Evolutionary conservation across 2,113 vertebrate species (phyloP).

Genomic region (Pelodiscus sinensis): DNA sequence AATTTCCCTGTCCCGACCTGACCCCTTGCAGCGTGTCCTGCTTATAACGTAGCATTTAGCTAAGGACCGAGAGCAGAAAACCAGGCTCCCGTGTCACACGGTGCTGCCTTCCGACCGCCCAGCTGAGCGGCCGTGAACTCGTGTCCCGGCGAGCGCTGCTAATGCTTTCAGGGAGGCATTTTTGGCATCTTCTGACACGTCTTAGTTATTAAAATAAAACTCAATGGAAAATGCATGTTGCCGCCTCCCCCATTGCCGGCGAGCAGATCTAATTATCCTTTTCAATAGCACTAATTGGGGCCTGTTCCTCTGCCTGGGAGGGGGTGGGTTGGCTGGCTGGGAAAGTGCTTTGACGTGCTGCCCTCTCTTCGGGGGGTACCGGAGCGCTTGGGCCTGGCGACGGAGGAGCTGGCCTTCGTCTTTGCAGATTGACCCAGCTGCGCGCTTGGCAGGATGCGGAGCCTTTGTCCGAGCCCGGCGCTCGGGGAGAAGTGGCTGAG

Average conservation of each 20-base stretch:
- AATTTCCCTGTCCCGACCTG: neutral
- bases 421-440: slow-evolving; percentile 95
- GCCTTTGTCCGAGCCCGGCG: slow-evolving; percentile 78
- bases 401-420: slow-evolving; percentile 85
- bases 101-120: neutral
- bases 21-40: neutral
- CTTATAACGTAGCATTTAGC: neutral
- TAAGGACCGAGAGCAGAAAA: neutral
- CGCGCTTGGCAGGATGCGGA: slow-evolving; percentile 85
- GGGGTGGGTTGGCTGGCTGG: slow-evolving; percentile 53
- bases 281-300: slow-evolving; percentile 78
- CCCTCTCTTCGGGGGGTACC: slow-evolving; percentile 82
- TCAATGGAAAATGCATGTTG: slow-evolving; percentile 65
- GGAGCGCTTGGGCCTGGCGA: slow-evolving; percentile 82
- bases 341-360: slow-evolving; percentile 81
- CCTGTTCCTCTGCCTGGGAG: slow-evolving; percentile 14
- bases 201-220: slow-evolving; percentile 66
- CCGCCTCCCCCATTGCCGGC: slow-evolving; percentile 73
- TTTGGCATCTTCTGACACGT: slow-evolving; percentile 41
- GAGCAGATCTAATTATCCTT: slow-evolving; percentile 80
- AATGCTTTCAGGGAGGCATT: neutral
- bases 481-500: slow-evolving; percentile 77
- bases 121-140: neutral
- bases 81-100: accelerated
- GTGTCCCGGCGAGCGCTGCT: neutral